phyloP scores from a whole-genome alignment of 2,888 invertebrate species.

The Adela reaumurella region DNA sequence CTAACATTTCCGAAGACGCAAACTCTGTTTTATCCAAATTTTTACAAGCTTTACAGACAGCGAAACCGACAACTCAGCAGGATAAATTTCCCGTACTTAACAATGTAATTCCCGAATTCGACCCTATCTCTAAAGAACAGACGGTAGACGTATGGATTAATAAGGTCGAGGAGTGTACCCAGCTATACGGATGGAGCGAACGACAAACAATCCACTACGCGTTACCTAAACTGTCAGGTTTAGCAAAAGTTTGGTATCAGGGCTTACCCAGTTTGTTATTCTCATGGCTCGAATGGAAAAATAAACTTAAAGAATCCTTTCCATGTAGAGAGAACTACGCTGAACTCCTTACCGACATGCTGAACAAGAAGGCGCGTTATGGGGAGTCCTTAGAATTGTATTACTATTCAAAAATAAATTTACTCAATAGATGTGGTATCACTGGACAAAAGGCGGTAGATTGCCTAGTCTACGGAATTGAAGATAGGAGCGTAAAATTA shows the following conservation, averaged over 20 bases:
- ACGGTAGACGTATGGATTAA: slow-evolving; percentile 11
- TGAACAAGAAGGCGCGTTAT: too few relatives aligned
- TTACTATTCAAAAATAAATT: too few relatives aligned
- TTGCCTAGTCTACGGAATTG: too few relatives aligned
- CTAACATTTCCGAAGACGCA: too few relatives aligned
- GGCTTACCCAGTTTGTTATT: slow-evolving; percentile 11
- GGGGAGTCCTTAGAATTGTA: too few relatives aligned
- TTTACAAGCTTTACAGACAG: too few relatives aligned
- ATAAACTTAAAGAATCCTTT: slow-evolving; percentile 13
- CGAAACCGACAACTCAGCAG: too few relatives aligned
- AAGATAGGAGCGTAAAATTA: too few relatives aligned
- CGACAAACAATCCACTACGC: slow-evolving; percentile 14
- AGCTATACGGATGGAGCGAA: slow-evolving; percentile 13
- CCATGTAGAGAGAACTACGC: slow-evolving; percentile 13
- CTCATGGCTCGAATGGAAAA: slow-evolving; percentile 14
- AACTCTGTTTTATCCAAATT: too few relatives aligned
- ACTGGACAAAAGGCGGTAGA: too few relatives aligned
- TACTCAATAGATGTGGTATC: too few relatives aligned
- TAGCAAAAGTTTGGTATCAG: slow-evolving; percentile 13
- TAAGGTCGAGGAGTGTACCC: slow-evolving; percentile 14
- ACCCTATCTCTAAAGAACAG: slow-evolving; percentile 10
- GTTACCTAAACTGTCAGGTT: slow-evolving; percentile 12
- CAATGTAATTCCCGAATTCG: slow-evolving; percentile 13
- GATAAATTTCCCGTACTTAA: slow-evolving; percentile 6
- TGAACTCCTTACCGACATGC: slow-evolving; percentile 10